Percentiles rank a stretch among this genome's conserved stretches.
These are phyloP conservation scores for Pseudolaguvia tuberculata DNA, from an alignment of 2,113 vertebrate genomes.

Conservation along the genomic window DNA sequence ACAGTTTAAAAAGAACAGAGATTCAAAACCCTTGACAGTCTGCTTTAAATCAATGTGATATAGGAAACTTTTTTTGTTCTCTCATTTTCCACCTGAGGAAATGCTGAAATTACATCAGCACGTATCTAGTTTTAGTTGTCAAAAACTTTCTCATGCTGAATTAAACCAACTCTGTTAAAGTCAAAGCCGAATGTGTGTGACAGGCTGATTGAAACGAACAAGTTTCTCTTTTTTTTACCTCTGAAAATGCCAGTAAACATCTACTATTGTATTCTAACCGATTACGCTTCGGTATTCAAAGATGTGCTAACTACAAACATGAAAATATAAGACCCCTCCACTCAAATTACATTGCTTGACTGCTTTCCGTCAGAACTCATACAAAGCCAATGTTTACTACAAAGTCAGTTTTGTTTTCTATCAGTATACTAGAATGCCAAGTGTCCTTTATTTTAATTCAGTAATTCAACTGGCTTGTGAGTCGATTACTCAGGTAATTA, in stretches of 20 bases:
- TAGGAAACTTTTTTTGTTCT: not conserved
- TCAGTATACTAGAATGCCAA: too few relatives aligned
- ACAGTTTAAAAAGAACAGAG: not conserved
- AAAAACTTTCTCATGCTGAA: not conserved
- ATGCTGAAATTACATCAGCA: not conserved
- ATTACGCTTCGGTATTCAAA: not conserved
- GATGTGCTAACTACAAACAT: not conserved
- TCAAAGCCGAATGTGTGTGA: not conserved
- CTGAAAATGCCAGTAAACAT: constrained; percentile 1
- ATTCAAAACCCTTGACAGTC: not conserved
- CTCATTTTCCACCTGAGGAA: not conserved
- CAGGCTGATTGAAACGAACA: not conserved
- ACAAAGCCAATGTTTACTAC: too few relatives aligned
- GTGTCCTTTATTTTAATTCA: too few relatives aligned
- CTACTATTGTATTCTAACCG: not conserved
- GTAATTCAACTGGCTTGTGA: too few relatives aligned
- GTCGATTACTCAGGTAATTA: too few relatives aligned
- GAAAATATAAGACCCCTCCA: not conserved
- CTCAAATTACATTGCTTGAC: constrained; percentile 7
- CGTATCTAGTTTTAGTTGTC: not conserved
- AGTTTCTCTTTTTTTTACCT: not conserved
- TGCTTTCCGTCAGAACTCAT: too few relatives aligned
- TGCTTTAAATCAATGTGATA: not conserved
- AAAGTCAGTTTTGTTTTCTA: too few relatives aligned
- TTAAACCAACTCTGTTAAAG: not conserved